Conservation (phyloP, 1,140 invertebrate genomes). For the Drosophila navojoa region DNA sequence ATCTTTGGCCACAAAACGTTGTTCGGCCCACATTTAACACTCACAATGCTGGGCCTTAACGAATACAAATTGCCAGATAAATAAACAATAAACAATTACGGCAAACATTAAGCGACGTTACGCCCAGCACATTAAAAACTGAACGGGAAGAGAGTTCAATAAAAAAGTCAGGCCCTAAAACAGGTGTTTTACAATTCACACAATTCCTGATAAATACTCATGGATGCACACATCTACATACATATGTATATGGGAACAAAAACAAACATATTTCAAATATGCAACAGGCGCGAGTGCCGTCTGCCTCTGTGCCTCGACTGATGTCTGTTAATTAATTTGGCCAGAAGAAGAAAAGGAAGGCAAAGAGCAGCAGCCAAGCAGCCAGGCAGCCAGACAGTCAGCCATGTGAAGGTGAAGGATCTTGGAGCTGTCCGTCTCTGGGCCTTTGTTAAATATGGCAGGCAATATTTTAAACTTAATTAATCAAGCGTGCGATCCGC, state of each 20-base stretch:
- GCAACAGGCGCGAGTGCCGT: constrained; percentile 25
- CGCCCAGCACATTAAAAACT: constrained; percentile 39
- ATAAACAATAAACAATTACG: constrained; percentile 61
- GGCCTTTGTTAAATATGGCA: constrained; percentile 64
- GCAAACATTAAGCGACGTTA: constrained; percentile 42
- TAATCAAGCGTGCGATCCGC: constrained; percentile 64
- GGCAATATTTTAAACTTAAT: constrained; percentile 79
- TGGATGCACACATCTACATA: not conserved
- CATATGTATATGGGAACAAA: constrained; percentile 34
- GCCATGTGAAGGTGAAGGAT: constrained; percentile 34
- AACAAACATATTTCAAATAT: constrained; percentile 76
- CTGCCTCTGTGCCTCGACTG: constrained; percentile 39
- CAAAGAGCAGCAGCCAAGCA: constrained; percentile 2
- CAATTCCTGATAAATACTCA: constrained; percentile 70
- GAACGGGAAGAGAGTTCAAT: constrained; percentile 15
- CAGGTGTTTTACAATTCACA: constrained; percentile 73
- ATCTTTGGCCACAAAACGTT: not conserved
- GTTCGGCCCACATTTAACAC: constrained; percentile 1
- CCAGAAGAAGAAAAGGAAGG: not conserved
- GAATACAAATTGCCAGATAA: constrained; percentile 32
- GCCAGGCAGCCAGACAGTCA: constrained; percentile 8
- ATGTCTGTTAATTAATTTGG: constrained; percentile 75
- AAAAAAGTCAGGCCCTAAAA: constrained; percentile 35
- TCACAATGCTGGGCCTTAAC: constrained; percentile 11
- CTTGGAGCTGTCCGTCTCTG: constrained; percentile 40